A percentile compares a stretch with the other conserved stretches of the same genome.
phyloP scores from a whole-genome alignment of 2,888 invertebrate species.

The Apoda limacodes region DNA sequence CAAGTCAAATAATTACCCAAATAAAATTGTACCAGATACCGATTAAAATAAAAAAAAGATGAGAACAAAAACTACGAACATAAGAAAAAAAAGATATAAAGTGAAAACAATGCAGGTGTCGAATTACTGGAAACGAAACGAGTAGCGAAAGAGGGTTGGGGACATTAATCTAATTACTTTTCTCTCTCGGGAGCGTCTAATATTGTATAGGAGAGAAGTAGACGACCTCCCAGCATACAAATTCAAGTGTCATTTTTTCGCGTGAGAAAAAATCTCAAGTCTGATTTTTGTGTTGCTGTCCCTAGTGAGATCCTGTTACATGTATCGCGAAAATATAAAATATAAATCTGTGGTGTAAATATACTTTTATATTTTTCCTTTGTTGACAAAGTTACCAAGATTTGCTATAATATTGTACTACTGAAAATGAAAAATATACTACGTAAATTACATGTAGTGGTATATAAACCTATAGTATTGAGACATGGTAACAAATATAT shows the following conservation, averaged over 20 bases:
- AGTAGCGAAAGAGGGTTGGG: slow-evolving; percentile 52
- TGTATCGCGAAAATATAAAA: slow-evolving; percentile 40
- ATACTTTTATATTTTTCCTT: too few relatives aligned
- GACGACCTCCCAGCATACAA: slow-evolving; percentile 43
- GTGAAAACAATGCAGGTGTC: slow-evolving; percentile 65
- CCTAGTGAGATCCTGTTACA: slow-evolving; percentile 57
- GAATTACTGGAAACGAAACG: slow-evolving; percentile 53
- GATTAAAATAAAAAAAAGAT: too few relatives aligned
- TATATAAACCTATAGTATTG: too few relatives aligned
- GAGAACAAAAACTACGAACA: too few relatives aligned
- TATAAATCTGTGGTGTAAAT: slow-evolving; percentile 61
- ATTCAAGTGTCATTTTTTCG: slow-evolving; percentile 64
- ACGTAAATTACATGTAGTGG: slow-evolving; percentile 5
- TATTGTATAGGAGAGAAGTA: slow-evolving; percentile 56
- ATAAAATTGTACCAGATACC: too few relatives aligned
- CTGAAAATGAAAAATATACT: slow-evolving; percentile 15
- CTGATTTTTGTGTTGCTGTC: slow-evolving; percentile 52
- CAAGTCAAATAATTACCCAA: too few relatives aligned
- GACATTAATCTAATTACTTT: slow-evolving; percentile 66
- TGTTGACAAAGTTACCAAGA: too few relatives aligned
- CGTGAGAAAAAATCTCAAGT: slow-evolving; percentile 66
- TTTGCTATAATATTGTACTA: slow-evolving; percentile 32
- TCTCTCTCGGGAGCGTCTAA: slow-evolving; percentile 58
- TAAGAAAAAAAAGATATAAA: slow-evolving; percentile 23
- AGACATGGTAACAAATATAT: too few relatives aligned